Percentiles rank a stretch among this genome's conserved stretches.
These are phyloP conservation scores for Maccullochella peelii DNA, from an alignment of 2,113 vertebrate species.

Conservation along the genomic window DNA sequence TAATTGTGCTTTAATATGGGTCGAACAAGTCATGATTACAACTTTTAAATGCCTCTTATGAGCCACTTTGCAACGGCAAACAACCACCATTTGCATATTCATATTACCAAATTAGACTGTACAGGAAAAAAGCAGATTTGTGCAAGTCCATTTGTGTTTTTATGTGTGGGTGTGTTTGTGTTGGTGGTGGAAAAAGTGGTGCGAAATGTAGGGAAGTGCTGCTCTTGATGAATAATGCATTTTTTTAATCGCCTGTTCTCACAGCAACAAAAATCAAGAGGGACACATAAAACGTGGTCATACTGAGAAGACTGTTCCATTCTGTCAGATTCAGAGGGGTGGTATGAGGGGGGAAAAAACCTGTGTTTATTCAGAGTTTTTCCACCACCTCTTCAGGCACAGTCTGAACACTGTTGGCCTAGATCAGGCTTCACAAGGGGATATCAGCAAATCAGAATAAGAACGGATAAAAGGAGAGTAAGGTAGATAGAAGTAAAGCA, in stretches of 20 bases:
- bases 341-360: background rate
- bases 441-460: conserved; percentile 21
- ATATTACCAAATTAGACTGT: conserved; percentile 11
- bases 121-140: background rate
- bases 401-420: background rate
- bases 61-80: conserved; percentile 7
- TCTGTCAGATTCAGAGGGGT: conserved; percentile 34
- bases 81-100: conserved; percentile 4
- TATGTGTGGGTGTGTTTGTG: conserved; percentile 62
- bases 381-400: conserved; percentile 4
- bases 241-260: conserved; percentile 43
- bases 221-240: conserved; percentile 71
- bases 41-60: conserved; percentile 12
- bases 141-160: conserved; percentile 52
- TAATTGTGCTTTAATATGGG: background rate
- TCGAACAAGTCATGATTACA: background rate
- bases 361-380: conserved; percentile 1
- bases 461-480: conserved; percentile 16
- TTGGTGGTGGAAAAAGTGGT: conserved; percentile 59
- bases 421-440: conserved; percentile 6
- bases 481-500: conserved; percentile 21
- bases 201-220: conserved; percentile 44
- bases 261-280: conserved; percentile 58
- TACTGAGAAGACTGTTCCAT: conserved; percentile 49
- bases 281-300: conserved; percentile 46